phyloP scores from a whole-genome alignment of 2,113 vertebrate species.

The Zosterops borbonicus region DNA sequence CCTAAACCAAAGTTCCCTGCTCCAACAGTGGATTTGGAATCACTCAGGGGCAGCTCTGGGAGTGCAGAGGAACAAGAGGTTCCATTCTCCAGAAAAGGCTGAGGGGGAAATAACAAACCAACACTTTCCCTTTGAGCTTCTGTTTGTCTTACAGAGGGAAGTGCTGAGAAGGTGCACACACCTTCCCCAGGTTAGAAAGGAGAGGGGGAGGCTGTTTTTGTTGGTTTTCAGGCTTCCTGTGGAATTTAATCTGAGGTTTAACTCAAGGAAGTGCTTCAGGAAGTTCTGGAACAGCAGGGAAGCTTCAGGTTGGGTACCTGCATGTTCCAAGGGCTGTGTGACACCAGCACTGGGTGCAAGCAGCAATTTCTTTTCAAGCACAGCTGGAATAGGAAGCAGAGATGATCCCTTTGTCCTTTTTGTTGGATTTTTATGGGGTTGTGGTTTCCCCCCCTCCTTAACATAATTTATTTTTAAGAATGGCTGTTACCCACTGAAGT shows the following conservation, averaged over 20 bases:
- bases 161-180: background rate
- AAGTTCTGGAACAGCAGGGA: background rate
- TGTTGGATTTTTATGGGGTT: background rate
- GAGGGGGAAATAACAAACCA: background rate
- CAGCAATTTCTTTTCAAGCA: background rate
- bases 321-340: fast-evolving
- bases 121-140: background rate
- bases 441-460: background rate
- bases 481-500: background rate
- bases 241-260: background rate
- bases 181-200: background rate
- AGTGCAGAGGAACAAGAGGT: background rate
- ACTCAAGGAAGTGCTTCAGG: background rate
- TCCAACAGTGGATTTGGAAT: fast-evolving
- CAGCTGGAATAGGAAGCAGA: background rate
- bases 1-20: background rate
- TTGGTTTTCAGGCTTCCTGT: background rate
- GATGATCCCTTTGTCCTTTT: background rate
- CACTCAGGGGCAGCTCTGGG: background rate
- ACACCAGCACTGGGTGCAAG: background rate
- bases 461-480: background rate
- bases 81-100: background rate
- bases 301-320: background rate
- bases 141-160: background rate
- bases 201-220: background rate